Percentiles rank a stretch among this genome's conserved stretches.
Evolutionary conservation across 1,140 invertebrate species (phyloP).

Genomic region (Conus ventricosus): DNA sequence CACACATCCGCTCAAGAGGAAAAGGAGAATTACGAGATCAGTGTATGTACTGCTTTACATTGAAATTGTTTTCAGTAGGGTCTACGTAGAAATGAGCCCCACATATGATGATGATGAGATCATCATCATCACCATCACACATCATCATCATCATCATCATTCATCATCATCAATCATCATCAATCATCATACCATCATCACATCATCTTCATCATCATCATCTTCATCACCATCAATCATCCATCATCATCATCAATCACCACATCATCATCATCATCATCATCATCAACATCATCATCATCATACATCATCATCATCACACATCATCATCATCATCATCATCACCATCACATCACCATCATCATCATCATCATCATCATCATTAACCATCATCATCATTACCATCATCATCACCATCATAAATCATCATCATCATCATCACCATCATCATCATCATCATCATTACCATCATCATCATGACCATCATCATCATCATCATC

Average conservation of each 20-base stretch:
- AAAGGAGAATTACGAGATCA: too few species aligned
- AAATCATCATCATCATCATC: constrained; percentile 16
- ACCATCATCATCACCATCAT: background rate
- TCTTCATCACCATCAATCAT: too few species aligned
- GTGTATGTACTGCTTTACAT: too few species aligned
- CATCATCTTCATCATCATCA: background rate
- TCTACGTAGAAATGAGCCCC: too few species aligned
- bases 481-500: too few species aligned
- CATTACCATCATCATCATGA: background rate
- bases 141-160: constrained; percentile 16
- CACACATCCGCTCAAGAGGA: too few species aligned
- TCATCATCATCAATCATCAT: constrained; percentile 1
- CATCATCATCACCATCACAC: too few species aligned
- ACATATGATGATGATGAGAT: too few species aligned
- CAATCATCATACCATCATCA: constrained; percentile 16
- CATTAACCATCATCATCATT: background rate
- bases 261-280: constrained; percentile 1
- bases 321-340: background rate
- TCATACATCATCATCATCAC: background rate
- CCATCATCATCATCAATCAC: constrained; percentile 7
- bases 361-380: constrained; percentile 2
- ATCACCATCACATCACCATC: background rate
- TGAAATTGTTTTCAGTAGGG: too few species aligned
- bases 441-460: background rate
- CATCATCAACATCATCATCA: background rate